Percentiles rank a stretch among this genome's conserved stretches.
Conservation (phyloP, 2,888 invertebrate species). For the Leptura quadrifasciata region DNA sequence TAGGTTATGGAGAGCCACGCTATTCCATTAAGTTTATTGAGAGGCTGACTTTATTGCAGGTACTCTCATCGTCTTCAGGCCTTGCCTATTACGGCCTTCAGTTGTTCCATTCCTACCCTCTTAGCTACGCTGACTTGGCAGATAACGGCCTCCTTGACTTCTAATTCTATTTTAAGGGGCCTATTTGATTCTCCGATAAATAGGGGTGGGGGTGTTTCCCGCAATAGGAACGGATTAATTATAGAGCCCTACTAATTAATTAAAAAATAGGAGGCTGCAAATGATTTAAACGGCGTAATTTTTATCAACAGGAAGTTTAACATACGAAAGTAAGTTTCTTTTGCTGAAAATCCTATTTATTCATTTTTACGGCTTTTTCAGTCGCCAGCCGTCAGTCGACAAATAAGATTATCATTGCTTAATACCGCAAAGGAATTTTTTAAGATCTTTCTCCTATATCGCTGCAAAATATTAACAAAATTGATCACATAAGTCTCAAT, state of each 20-base stretch:
- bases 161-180: slow-evolving; percentile 7
- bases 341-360: no score
- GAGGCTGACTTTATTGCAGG: slow-evolving; percentile 7
- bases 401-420: no score
- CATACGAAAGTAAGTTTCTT: no score
- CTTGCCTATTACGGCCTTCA: slow-evolving; percentile 2
- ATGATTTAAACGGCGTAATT: not conserved
- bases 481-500: no score
- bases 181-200: not conserved
- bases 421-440: no score
- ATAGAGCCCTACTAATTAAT: not conserved
- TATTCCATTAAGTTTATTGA: slow-evolving; percentile 7
- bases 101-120: slow-evolving; percentile 7
- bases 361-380: no score
- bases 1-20: not conserved
- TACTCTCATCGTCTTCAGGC: slow-evolving; percentile 4
- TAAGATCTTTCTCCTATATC: no score
- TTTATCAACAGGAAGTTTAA: not conserved
- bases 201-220: not conserved
- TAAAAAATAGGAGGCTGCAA: not conserved
- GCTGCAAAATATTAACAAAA: no score
- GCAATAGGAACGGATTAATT: not conserved
- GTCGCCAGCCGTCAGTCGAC: no score
- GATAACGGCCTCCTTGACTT: slow-evolving; percentile 4
- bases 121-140: slow-evolving; percentile 7